A percentile compares a stretch with the other conserved stretches of the same genome.
These are phyloP conservation scores for Colaptes auratus DNA, from an alignment of 2,113 vertebrate species.

Conservation along the genomic window DNA sequence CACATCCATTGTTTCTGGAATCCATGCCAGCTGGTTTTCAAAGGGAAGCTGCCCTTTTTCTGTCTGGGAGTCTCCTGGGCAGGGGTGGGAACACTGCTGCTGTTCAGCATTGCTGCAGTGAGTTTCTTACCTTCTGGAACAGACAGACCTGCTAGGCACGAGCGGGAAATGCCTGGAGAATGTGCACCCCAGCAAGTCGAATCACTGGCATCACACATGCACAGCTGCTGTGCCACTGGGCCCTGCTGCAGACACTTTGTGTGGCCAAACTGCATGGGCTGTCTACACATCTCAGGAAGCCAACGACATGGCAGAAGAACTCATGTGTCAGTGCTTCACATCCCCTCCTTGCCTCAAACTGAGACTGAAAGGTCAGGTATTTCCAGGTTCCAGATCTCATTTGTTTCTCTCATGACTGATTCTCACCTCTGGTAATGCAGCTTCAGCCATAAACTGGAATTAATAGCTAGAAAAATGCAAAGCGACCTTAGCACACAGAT, in stretches of 20 bases:
- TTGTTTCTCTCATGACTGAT: background rate
- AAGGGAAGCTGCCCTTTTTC: background rate
- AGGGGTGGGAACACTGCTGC: too few species aligned
- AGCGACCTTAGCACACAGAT: background rate
- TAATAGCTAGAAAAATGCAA: background rate
- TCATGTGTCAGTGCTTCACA: background rate
- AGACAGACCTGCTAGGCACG: background rate
- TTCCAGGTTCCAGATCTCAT: background rate
- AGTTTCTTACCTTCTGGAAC: background rate
- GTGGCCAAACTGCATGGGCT: background rate
- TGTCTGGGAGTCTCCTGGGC: background rate
- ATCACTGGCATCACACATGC: rapidly evolving
- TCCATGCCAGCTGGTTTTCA: background rate
- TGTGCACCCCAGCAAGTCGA: background rate
- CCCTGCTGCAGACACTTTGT: background rate
- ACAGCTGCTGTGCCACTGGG: rapidly evolving
- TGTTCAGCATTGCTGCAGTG: background rate
- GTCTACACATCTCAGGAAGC: background rate
- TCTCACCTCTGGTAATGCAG: background rate
- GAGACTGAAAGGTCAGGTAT: background rate
- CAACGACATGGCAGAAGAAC: background rate
- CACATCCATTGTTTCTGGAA: background rate
- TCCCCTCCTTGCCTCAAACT: background rate
- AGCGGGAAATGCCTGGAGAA: background rate
- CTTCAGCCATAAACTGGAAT: background rate